A percentile compares a stretch with the other conserved stretches of the same genome.
These are phyloP conservation scores for Stegana nigrithorax DNA, from an alignment of 2,888 invertebrate genomes.

Conservation along the genomic window DNA sequence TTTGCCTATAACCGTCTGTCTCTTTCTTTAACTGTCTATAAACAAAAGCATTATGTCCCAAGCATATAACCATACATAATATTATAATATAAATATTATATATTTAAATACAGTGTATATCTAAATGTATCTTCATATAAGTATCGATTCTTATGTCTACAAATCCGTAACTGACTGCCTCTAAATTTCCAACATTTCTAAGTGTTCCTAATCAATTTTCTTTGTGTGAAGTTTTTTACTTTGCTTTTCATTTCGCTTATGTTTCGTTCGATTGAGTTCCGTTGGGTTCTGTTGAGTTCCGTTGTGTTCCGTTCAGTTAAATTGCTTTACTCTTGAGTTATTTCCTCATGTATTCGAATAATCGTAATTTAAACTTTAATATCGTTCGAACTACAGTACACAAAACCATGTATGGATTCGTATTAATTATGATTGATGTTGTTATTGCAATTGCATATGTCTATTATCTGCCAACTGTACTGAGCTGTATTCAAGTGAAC, in stretches of 20 bases:
- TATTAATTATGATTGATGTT: conserved; percentile 8
- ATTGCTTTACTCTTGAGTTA: neutral
- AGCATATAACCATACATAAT: no score
- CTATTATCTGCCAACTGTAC: no score
- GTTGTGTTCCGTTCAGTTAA: neutral
- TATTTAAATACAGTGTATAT: neutral
- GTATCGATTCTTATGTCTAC: neutral
- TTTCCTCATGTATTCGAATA: neutral
- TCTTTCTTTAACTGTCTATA: conserved; percentile 1
- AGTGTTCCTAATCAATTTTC: neutral
- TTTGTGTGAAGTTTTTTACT: neutral
- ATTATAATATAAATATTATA: neutral
- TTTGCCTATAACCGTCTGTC: neutral
- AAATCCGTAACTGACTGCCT: neutral
- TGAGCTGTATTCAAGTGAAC: no score
- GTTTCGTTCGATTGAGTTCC: neutral
- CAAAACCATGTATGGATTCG: neutral
- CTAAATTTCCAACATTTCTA: conserved; percentile 2
- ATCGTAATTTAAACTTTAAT: no score
- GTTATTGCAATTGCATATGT: conserved; percentile 13
- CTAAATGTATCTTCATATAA: conserved; percentile 1
- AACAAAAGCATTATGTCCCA: neutral
- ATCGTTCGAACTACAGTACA: neutral
- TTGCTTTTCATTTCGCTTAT: neutral
- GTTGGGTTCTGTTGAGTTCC: neutral